Evolutionary conservation across 2,888 invertebrate species (phyloP).

Genomic region (Tyria jacobaeae): DNA sequence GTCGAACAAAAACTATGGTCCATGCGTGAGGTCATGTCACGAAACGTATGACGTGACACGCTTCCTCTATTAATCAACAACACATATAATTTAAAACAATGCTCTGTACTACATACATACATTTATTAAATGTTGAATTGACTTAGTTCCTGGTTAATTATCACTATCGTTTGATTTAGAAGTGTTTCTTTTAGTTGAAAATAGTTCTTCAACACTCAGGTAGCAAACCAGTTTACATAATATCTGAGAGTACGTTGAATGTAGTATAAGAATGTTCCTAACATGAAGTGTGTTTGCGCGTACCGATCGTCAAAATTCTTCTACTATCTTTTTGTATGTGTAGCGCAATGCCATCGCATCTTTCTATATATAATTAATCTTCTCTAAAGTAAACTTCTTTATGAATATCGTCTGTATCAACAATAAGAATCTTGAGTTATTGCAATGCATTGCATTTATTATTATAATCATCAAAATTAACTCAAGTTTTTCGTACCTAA

Average conservation of each 20-base stretch:
- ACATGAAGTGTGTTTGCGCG: too few relatives aligned
- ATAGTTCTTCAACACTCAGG: background rate
- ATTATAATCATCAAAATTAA: background rate
- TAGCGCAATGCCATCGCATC: too few relatives aligned
- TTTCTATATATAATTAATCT: too few relatives aligned
- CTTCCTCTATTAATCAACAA: constrained; percentile 38
- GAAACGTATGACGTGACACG: constrained; percentile 42
- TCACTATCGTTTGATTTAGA: background rate
- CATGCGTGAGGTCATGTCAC: constrained; percentile 61
- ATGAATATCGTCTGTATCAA: too few relatives aligned
- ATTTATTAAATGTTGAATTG: background rate
- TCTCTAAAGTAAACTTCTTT: too few relatives aligned
- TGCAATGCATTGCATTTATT: background rate
- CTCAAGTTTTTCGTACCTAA: background rate
- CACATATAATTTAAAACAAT: constrained; percentile 33
- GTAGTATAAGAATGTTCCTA: too few relatives aligned
- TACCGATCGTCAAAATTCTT: too few relatives aligned
- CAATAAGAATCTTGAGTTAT: too few relatives aligned
- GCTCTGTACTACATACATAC: background rate
- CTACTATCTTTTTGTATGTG: too few relatives aligned
- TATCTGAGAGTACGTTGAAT: background rate
- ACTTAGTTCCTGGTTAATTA: constrained; percentile 2
- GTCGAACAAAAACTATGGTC: constrained; percentile 36
- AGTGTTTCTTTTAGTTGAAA: background rate
- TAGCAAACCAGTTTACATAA: background rate